Evolutionary conservation across 2,888 invertebrate species (phyloP), one percentile per base, ranked within the genome.

Genomic region (Mythimna vitellina): DNA sequence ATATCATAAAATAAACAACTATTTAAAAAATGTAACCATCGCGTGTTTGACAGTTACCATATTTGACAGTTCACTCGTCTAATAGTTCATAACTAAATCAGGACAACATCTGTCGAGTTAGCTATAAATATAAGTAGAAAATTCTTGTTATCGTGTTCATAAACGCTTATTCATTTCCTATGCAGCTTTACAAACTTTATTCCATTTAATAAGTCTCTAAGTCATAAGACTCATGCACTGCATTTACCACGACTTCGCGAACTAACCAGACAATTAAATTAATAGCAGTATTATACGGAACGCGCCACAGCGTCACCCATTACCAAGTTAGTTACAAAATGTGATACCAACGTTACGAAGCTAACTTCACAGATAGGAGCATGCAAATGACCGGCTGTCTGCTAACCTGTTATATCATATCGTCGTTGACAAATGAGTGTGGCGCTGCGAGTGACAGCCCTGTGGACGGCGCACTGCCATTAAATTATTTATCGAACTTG

Each of bases 341-440:
- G 81, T 82, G 81, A 85, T 88, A 81, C 82, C 65, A 72, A 65
- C 69, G 71, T 65, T 72, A 74, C 81, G 70, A 73, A 83, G 82
- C 78, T 82, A 78, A 74, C 79, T 77, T 76, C 74, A 46, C 32
- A 76, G 74, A 80, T 83, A 82, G 72, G 74, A 72, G 81, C 73
- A 85, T 87, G 88, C 85, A 86, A 88, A 88, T 86, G 82, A 81
- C 80, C 70, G 67, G 65, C 81, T 78, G 84, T 76, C 86, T 83
- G 81, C 84, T 84, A 88, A 86, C 88, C 88, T 88, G 91, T 87
- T 89, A 88, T 81, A 83, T 86, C 87, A 84, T n/a, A n/a, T n/a
- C 85, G 75, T 81, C 83, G 89, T 89, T 92, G 92, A 93, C 92
- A 92, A 92, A 93, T 92, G 92, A 92, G 86, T 81, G 85, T 71